These are phyloP conservation scores for Coluber constrictor DNA, from an alignment of 2,797 vertebrate genomes.

Conservation along the genomic window DNA sequence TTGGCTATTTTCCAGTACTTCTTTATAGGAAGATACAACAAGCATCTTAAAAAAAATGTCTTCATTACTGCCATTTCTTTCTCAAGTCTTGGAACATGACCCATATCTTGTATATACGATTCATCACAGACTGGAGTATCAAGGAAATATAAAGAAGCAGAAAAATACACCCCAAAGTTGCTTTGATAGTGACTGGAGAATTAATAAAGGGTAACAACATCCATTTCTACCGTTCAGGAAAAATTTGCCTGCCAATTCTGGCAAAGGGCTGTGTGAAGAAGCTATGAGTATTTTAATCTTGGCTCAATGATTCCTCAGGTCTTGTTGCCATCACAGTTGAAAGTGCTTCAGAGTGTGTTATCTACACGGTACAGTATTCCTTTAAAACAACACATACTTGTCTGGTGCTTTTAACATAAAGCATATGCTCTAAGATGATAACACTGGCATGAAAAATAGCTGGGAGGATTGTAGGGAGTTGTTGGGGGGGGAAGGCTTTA, in stretches of 20 bases:
- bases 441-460: neutral
- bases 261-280: neutral
- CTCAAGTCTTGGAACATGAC: neutral
- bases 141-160: neutral
- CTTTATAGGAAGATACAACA: neutral
- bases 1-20: slow-evolving; percentile 20
- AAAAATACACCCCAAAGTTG: neutral
- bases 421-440: neutral
- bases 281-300: neutral
- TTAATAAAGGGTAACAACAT: neutral
- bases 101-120: neutral
- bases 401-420: slow-evolving; percentile 25
- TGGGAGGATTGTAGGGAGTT: neutral
- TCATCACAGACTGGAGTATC: neutral
- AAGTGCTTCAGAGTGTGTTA: neutral
- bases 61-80: neutral
- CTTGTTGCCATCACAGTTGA: neutral
- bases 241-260: neutral
- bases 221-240: neutral
- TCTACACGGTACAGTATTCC: neutral
- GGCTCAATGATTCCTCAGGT: slow-evolving; percentile 1
- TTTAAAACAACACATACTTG: neutral
- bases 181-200: neutral
- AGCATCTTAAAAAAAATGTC: neutral
- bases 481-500: neutral